phyloP scores from a whole-genome alignment of 2,888 invertebrate genomes.

The Griposia aprilina region DNA sequence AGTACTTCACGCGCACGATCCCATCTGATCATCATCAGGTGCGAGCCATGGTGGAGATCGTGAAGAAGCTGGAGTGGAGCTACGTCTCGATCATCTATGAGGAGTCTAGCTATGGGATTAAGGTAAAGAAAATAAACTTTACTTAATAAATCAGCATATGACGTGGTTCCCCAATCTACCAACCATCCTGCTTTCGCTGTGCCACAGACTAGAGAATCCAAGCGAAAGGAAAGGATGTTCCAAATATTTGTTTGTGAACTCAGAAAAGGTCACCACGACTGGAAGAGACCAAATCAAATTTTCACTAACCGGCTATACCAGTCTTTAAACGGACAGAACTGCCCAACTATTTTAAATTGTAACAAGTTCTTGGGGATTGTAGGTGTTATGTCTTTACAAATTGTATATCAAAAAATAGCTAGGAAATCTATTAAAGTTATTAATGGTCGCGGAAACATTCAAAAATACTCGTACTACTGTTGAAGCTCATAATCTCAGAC shows the following conservation, averaged over 20 bases:
- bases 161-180: background rate
- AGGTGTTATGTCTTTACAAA: background rate
- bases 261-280: background rate
- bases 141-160: background rate
- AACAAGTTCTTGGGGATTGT: no score
- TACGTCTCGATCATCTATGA: slow-evolving; percentile 99
- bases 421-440: background rate
- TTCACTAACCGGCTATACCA: background rate
- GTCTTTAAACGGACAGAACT: background rate
- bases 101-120: slow-evolving; percentile 98
- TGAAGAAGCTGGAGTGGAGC: slow-evolving; percentile 96
- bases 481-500: no score
- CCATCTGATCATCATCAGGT: slow-evolving; percentile 98
- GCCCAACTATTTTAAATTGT: background rate
- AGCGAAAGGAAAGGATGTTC: background rate
- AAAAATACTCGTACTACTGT: no score
- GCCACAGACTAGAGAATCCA: background rate
- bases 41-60: slow-evolving; percentile 98
- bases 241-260: background rate
- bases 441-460: background rate
- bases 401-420: background rate
- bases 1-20: slow-evolving; percentile 98
- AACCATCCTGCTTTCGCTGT: background rate
- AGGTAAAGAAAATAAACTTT: slow-evolving; percentile 90
- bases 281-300: background rate